phyloP scores from a whole-genome alignment of 2,888 invertebrate genomes.

The Theristus sp. region DNA sequence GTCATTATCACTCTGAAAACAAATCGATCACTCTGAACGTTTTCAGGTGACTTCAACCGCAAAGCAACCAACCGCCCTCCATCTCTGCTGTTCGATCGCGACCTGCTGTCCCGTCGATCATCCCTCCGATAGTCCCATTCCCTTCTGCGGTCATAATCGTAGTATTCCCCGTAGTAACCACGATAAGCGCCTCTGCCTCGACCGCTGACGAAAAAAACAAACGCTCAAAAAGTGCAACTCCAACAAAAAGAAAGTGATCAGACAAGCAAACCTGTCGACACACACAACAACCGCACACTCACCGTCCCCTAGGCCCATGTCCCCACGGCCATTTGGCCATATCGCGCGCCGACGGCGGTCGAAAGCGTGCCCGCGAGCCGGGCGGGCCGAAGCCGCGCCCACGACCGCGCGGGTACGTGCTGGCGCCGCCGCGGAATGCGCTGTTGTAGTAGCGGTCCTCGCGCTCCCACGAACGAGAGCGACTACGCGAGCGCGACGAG shows the following conservation, averaged over 20 bases:
- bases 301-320: no score
- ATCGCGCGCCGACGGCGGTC: no score
- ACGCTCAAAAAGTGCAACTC: background rate
- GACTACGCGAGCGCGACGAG: background rate
- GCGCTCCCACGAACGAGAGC: background rate
- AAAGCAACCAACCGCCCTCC: no score
- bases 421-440: background rate
- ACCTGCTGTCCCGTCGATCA: no score
- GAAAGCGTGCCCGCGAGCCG: background rate
- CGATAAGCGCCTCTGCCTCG: background rate
- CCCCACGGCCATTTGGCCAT: conserved; percentile 2
- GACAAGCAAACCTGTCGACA: no score
- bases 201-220: background rate
- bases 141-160: background rate
- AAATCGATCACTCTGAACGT: no score
- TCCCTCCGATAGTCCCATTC: background rate
- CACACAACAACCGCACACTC: background rate
- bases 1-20: background rate
- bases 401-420: background rate
- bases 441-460: background rate
- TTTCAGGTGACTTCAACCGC: no score
- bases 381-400: background rate
- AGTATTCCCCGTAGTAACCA: background rate
- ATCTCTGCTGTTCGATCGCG: no score
- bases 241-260: background rate